phyloP scores from a whole-genome alignment of 2,888 invertebrate genomes.

The Diarsia rubi region DNA sequence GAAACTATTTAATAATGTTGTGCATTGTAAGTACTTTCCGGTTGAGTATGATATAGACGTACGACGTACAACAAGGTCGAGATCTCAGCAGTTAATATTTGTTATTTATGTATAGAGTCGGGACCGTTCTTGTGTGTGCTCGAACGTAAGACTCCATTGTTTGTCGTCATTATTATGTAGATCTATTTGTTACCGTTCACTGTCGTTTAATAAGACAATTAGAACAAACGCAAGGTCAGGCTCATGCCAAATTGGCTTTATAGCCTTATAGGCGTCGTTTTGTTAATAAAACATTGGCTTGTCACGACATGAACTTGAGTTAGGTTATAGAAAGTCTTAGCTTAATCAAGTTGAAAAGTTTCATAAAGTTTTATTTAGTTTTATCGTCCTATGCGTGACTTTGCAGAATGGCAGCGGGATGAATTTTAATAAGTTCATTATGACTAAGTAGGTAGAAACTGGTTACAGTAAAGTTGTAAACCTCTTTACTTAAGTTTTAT shows the following conservation, averaged over 20 bases:
- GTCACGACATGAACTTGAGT: constrained; percentile 64
- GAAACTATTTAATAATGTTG: constrained; percentile 62
- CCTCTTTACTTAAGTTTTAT: constrained; percentile 51
- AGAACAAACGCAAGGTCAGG: constrained; percentile 78
- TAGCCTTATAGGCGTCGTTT: constrained; percentile 47
- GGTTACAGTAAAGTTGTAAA: constrained; percentile 49
- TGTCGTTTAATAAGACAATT: constrained; percentile 75
- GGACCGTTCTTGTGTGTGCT: constrained; percentile 68
- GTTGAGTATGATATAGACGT: constrained; percentile 50
- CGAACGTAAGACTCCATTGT: constrained; percentile 74
- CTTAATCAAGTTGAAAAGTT: constrained; percentile 44
- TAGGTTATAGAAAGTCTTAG: constrained; percentile 46
- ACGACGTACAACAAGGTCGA: constrained; percentile 71
- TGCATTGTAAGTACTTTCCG: constrained; percentile 42
- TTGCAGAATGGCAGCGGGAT: constrained; percentile 33
- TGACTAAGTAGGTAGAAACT: constrained; percentile 42
- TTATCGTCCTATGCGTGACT: constrained; percentile 39
- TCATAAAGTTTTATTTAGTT: constrained; percentile 48
- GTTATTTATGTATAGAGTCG: constrained; percentile 68
- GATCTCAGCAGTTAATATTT: constrained; percentile 65
- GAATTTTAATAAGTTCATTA: constrained; percentile 58
- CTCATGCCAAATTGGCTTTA: constrained; percentile 66
- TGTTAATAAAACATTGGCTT: constrained; percentile 54
- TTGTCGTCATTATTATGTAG: constrained; percentile 75
- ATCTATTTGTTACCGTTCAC: constrained; percentile 79